Evolutionary conservation across 2,113 vertebrate genomes (phyloP).

Genomic region (Gobius niger): DNA sequence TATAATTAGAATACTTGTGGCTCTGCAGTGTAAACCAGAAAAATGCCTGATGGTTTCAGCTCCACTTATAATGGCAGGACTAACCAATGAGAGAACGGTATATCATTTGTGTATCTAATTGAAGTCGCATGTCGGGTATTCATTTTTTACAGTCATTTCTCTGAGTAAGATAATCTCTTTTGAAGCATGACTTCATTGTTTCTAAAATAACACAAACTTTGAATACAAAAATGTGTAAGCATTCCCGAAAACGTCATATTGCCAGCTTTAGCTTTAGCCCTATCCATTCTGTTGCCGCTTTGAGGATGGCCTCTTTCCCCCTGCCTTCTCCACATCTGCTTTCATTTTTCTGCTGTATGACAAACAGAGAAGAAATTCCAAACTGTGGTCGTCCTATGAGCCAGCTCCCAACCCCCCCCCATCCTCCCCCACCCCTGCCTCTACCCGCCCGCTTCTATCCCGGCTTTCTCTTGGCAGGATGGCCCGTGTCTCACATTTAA

Average conservation of each 20-base stretch:
- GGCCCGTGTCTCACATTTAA: conserved; percentile 75
- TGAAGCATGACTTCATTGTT: no score
- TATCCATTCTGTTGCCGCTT: conserved; percentile 47
- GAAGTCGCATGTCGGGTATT: conserved; percentile 29
- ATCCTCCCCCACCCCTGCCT: conserved; percentile 24
- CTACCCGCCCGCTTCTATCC: conserved; percentile 57
- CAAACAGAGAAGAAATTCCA: conserved; percentile 80
- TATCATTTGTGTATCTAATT: conserved; percentile 31
- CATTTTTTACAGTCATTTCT: not conserved
- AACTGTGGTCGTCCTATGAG: conserved; percentile 68
- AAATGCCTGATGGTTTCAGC: conserved; percentile 18
- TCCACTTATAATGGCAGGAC: conserved; percentile 23
- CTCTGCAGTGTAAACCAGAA: conserved; percentile 34
- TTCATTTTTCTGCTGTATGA: conserved; percentile 79
- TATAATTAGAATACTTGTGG: conserved; percentile 54
- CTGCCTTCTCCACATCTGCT: conserved; percentile 73
- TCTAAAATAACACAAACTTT: no score
- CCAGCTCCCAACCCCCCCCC: conserved; percentile 56
- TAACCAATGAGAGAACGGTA: conserved; percentile 30
- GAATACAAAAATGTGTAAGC: no score
- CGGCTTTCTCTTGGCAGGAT: conserved; percentile 73
- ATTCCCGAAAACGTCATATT: no score
- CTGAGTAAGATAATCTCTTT: not conserved
- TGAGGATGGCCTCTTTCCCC: conserved; percentile 45
- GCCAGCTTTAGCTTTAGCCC: conserved; percentile 31